Conservation (phyloP, 2,797 vertebrate genomes). For the Caiman crocodilus region DNA sequence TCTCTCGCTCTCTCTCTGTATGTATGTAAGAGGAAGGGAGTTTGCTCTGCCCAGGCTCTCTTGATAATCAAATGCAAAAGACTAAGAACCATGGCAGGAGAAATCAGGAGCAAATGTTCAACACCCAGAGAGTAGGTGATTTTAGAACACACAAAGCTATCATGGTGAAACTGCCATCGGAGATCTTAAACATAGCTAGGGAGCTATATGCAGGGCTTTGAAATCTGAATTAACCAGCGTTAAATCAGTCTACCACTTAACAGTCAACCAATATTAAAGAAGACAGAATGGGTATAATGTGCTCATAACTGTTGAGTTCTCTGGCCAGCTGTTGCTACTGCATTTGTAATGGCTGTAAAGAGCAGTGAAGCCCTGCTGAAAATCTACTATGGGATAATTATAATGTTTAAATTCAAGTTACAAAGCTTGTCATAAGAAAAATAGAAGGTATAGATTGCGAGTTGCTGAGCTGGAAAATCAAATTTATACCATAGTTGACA, state of each 20-base stretch:
- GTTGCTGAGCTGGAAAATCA: rapidly evolving
- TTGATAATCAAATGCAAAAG: neutral
- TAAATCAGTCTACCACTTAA: neutral
- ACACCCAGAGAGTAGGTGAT: neutral
- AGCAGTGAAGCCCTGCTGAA: neutral
- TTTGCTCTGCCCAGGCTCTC: neutral
- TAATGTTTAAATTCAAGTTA: neutral
- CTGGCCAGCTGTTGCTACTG: neutral
- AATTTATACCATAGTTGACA: neutral
- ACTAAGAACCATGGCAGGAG: neutral
- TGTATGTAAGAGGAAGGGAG: neutral
- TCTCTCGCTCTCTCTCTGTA: neutral
- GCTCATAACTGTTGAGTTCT: neutral
- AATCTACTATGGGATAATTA: neutral
- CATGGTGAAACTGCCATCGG: neutral
- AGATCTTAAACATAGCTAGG: neutral
- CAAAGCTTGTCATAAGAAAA: neutral
- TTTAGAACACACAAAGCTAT: neutral
- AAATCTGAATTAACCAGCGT: neutral
- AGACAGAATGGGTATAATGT: rapidly evolving
- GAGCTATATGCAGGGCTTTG: neutral
- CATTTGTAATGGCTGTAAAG: neutral
- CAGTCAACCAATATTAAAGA: neutral
- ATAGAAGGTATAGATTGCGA: neutral
- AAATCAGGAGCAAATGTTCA: neutral